Conservation (phyloP, 2,797 vertebrate species). For the Sebastes steindachneri region DNA sequence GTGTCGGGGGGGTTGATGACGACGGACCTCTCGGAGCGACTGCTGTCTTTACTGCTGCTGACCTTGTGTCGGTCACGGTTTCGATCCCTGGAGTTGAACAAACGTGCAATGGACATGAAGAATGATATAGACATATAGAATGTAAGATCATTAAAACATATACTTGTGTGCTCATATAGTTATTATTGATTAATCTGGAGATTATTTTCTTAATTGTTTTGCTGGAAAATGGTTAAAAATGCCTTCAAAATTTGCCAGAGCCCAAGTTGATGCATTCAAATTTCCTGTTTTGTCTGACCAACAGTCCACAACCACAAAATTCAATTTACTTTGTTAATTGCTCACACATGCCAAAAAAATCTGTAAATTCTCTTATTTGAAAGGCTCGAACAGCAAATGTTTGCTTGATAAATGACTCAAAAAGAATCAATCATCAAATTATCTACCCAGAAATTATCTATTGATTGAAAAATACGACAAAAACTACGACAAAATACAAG, state of each 20-base stretch:
- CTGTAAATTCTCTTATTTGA: not conserved
- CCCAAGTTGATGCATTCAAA: not conserved
- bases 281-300: not conserved
- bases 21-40: constrained; percentile 90
- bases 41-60: constrained; percentile 88
- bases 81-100: constrained; percentile 77
- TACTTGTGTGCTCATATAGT: not conserved
- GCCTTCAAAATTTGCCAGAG: not conserved
- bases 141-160: not conserved
- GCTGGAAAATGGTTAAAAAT: not conserved
- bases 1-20: constrained; percentile 88
- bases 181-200: not conserved
- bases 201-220: not conserved
- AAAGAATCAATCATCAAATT: not conserved
- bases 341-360: not conserved
- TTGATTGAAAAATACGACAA: no score
- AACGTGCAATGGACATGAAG: not conserved
- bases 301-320: not conserved
- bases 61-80: constrained; percentile 90
- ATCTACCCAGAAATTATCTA: not conserved
- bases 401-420: not conserved
- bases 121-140: not conserved
- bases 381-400: not conserved
- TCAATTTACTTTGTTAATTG: not conserved
- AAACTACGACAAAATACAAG: not conserved